Evolutionary conservation across 1,140 invertebrate genomes (phyloP), one percentile per base, ranked within the genome.

Genomic region (Pseudachorutes palmiensis): DNA sequence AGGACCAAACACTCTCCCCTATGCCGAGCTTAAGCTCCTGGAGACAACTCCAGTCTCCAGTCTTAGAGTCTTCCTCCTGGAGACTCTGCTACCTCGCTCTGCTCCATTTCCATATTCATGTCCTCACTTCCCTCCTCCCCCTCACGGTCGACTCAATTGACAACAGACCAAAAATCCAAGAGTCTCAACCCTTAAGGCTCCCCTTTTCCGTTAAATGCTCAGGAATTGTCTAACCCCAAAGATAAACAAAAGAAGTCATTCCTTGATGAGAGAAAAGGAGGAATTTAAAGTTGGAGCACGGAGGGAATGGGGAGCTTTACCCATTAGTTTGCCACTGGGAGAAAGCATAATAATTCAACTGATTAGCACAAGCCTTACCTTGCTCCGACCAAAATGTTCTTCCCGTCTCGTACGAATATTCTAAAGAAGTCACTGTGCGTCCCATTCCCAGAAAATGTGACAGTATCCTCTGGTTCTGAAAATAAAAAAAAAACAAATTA

Each of bases 401-500:
- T 73, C 16, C 72, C 72, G 60, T 73, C 72, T 29, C 66, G 69
- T 22, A 73, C 67, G 49, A 73, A 71, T 31, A 73, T 69, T 31
- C 64, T 55, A 62, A 73, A 73, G 60, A 69, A 73, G 67, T 73
- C 72, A 51, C 69, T 73, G 58, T 64, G 68, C 49, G 65, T 51
- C 26, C 62, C 65, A 70, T 73, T 73, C 59, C 72, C 72, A 55
- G 69, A 71, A 57, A 73, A 73, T 36, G 67, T 69, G 29, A 73
- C 62, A 29, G 67, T 66, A 29, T 69, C 70, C 29, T 73, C 72
- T n/a, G 71, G 69, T 41, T 73, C 72, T 73, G 69, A 64, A n/a
- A 69, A 32, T 55, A 28, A 60, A 68, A 69, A 33, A 64, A 69
- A 69, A 49, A 65, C 33, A 66, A 64, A 45, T 45, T 9, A 12